Evolutionary conservation across 1,140 invertebrate genomes (phyloP), one percentile per base, ranked within the genome.

Genomic region (Limonius californicus): DNA sequence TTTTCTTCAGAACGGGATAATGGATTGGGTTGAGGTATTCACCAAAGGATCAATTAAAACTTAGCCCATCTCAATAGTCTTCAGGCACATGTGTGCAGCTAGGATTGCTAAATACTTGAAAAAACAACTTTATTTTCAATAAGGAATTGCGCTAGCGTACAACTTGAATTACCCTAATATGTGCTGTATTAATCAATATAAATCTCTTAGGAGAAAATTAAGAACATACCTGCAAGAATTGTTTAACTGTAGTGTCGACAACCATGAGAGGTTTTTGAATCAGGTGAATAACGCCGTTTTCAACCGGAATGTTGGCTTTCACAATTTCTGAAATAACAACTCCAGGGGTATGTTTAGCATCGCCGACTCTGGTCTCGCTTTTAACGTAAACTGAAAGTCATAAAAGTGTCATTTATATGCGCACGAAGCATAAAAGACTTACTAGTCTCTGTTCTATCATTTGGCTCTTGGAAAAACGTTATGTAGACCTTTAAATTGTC

Each of bases 201-300:
- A n/a, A n/a, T n/a, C n/a, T n/a, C n/a, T n/a, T n/a, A n/a, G n/a
- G n/a, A n/a, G n/a, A n/a, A n/a, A n/a, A n/a, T n/a, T n/a, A n/a
- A n/a, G n/a, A 61, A 82, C 81, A 82, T 81, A 94, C 92, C 88
- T 91, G 85, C 30, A 96, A 77, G 70, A 95, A 92, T 70, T 95
- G 85, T 62, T 85, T 85, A 42, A 95, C 86, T 2, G 87, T 89
- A 9, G 86, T 88, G 70, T 95, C 92, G 21, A 95, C 89, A 32
- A 95, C 86, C 88, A 95, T 94, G 0, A 97, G 79, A 0, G 93
- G 93, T 62, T 90, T 84, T 62, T 92, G 89, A 68, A 96, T 96
- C 19, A 97, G 82, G 80, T 97, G 94, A 1, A 96, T 86, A 0
- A 96, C 93, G 8, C 94, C 94, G 72, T 96, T 96, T 70, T 86